A percentile compares a stretch with the other conserved stretches of the same genome.
Conservation (phyloP, 2,113 vertebrate species). For the Lucifuga dentata region DNA sequence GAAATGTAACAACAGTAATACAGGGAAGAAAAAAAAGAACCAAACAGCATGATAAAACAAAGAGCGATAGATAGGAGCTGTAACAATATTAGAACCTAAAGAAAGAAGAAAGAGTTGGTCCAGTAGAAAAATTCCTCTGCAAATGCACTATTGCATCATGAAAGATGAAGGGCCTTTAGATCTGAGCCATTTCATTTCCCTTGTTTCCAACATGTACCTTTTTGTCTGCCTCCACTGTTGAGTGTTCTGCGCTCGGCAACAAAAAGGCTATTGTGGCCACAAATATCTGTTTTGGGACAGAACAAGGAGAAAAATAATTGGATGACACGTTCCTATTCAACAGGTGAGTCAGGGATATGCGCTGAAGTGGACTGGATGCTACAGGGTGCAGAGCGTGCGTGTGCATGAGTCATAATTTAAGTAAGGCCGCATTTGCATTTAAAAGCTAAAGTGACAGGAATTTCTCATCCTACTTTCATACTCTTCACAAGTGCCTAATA, state of each 20-base stretch:
- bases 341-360: slow-evolving; percentile 36
- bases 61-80: slow-evolving; percentile 1
- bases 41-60: not conserved
- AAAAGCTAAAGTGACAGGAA: slow-evolving; percentile 19
- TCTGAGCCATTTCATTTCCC: slow-evolving; percentile 62
- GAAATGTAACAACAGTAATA: not conserved
- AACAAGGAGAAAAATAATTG: slow-evolving; percentile 70
- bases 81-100: not conserved
- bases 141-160: slow-evolving; percentile 70
- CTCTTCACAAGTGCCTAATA: slow-evolving; percentile 16
- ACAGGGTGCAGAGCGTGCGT: slow-evolving; percentile 1
- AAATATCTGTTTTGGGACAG: slow-evolving; percentile 88
- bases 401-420: slow-evolving; percentile 14
- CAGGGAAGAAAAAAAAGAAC: not conserved
- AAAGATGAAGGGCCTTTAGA: slow-evolving; percentile 70
- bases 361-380: slow-evolving; percentile 39
- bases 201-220: slow-evolving; percentile 86
- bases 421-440: slow-evolving; percentile 5
- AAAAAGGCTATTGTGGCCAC: slow-evolving; percentile 98
- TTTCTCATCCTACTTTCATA: slow-evolving; percentile 3
- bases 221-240: slow-evolving; percentile 93
- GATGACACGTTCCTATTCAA: slow-evolving; percentile 66
- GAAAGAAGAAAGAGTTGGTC: slow-evolving; percentile 5
- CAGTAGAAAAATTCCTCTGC: slow-evolving; percentile 72
- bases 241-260: slow-evolving; percentile 94